A percentile compares a stretch with the other conserved stretches of the same genome.
Evolutionary conservation across 64 coral and sea anemone species (phyloP).

Genomic region (Anthopleura sola): DNA sequence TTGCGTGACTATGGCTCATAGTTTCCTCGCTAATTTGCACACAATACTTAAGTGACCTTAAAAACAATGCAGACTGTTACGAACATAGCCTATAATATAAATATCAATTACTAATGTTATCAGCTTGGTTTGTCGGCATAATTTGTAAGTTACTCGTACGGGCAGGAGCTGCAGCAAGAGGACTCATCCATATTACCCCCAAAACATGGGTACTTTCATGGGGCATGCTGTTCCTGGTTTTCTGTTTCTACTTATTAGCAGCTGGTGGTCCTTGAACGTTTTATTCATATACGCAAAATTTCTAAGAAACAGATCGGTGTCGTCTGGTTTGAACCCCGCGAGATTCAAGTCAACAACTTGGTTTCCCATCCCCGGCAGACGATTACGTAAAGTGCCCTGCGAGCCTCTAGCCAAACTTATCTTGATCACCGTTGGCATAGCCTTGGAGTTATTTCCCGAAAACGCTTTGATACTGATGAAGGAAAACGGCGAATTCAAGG

Average conservation of each 20-base stretch:
- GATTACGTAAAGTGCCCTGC: slow-evolving; percentile 17
- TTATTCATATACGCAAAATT: not conserved
- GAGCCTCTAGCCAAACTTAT: slow-evolving; percentile 48
- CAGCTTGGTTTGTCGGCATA: not conserved
- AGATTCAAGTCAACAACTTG: slow-evolving; percentile 33
- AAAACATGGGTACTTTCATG: slow-evolving; percentile 51
- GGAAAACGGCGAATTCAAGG: slow-evolving; percentile 23
- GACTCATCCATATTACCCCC: not conserved
- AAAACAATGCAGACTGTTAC: not conserved
- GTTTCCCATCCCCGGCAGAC: slow-evolving; percentile 20
- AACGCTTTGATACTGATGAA: slow-evolving; percentile 37
- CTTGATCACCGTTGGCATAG: slow-evolving; percentile 36
- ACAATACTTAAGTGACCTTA: not conserved
- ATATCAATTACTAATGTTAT: not conserved
- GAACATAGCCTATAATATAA: not conserved
- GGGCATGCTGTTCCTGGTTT: slow-evolving; percentile 66
- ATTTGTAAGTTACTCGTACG: not conserved
- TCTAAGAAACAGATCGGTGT: not conserved
- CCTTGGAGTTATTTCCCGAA: slow-evolving; percentile 30
- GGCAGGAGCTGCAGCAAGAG: not conserved
- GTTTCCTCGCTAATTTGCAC: not conserved
- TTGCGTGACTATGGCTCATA: not conserved
- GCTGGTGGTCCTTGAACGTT: slow-evolving; percentile 65
- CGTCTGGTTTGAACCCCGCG: too few relatives aligned
- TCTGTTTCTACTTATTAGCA: slow-evolving; percentile 39